Evolutionary conservation across 1,140 invertebrate species (phyloP).

Genomic region (Muscidifurax raptorellus): DNA sequence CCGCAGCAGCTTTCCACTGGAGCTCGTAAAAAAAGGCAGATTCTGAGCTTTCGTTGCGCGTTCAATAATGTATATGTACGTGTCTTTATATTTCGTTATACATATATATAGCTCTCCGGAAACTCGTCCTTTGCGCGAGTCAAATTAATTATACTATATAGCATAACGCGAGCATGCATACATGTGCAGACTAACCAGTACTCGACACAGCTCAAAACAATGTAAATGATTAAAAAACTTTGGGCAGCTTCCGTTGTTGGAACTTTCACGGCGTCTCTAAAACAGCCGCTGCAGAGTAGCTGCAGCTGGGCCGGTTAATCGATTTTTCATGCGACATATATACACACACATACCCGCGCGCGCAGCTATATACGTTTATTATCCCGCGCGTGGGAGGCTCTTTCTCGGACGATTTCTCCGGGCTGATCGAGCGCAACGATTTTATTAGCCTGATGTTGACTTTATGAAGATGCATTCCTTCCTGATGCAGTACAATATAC

Average conservation of each 20-base stretch:
- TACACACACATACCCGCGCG: background rate
- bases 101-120: too few species aligned
- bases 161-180: too few species aligned
- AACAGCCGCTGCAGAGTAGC: background rate
- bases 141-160: background rate
- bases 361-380: background rate
- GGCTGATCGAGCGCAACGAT: background rate
- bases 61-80: too few species aligned
- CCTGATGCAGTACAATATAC: too few species aligned
- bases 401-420: background rate
- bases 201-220: background rate
- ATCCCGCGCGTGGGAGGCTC: background rate
- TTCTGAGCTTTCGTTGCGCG: too few species aligned
- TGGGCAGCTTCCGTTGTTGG: background rate
- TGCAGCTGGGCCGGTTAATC: background rate
- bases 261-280: background rate
- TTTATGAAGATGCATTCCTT: background rate
- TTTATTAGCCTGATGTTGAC: background rate
- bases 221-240: slow-evolving; percentile 11
- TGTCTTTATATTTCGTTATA: too few species aligned
- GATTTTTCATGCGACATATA: slow-evolving; percentile 14
- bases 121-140: too few species aligned
- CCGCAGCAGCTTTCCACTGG: too few species aligned
- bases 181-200: background rate
- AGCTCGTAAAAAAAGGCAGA: too few species aligned